These are phyloP conservation scores for Andinoacara biseriatus DNA, from an alignment of 2,113 vertebrate species.

Conservation along the genomic window DNA sequence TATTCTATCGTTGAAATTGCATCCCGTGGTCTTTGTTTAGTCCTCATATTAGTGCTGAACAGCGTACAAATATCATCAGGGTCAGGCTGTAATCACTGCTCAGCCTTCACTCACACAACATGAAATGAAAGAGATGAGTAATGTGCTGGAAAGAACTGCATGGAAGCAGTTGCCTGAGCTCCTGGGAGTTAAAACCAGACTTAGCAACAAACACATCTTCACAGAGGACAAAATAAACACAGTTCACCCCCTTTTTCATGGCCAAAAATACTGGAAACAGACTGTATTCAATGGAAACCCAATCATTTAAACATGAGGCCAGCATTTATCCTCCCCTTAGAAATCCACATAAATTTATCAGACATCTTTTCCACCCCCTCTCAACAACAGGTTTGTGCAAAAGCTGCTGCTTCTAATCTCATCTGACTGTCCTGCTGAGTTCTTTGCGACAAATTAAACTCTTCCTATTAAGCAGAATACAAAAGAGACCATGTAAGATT, in stretches of 20 bases:
- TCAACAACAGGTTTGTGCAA: neutral
- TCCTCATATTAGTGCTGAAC: neutral
- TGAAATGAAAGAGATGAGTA: constrained; percentile 52
- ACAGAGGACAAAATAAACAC: constrained; percentile 30
- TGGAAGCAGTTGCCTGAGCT: constrained; percentile 18
- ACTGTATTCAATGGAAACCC: constrained; percentile 33
- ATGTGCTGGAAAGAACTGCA: constrained; percentile 36
- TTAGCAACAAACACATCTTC: constrained; percentile 47
- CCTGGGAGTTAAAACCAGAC: constrained; percentile 22
- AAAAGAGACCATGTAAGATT: neutral
- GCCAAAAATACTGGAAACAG: constrained; percentile 25
- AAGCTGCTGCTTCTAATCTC: constrained; percentile 44
- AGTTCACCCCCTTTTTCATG: constrained; percentile 8
- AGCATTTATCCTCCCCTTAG: neutral
- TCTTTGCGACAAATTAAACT: constrained; percentile 20
- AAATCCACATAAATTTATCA: constrained; percentile 46
- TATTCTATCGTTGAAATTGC: neutral
- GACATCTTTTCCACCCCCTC: constrained; percentile 34
- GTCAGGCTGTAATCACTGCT: constrained; percentile 28
- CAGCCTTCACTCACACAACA: constrained; percentile 23
- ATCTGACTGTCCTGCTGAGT: constrained; percentile 11
- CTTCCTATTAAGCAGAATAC: constrained; percentile 5
- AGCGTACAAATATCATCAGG: constrained; percentile 11
- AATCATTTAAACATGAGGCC: constrained; percentile 47
- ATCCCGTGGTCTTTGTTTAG: neutral